Evolutionary conservation across 1,140 invertebrate genomes (phyloP).

Genomic region (Cecropterus lyciades): DNA sequence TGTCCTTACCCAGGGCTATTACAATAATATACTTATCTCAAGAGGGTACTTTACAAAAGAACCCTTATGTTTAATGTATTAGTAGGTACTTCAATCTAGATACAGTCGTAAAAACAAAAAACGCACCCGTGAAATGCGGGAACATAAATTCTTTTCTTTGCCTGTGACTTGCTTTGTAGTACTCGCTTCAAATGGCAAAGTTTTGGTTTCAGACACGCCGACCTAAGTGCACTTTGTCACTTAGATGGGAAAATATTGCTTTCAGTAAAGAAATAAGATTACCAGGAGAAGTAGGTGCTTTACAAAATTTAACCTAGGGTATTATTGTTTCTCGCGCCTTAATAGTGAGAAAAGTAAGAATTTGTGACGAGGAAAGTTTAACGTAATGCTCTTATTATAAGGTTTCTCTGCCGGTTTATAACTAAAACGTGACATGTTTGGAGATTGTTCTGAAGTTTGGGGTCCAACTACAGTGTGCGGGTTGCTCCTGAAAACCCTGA

Average conservation of each 20-base stretch:
- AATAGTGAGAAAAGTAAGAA: not conserved
- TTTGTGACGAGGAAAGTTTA: slow-evolving; percentile 1
- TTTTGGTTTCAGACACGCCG: slow-evolving; percentile 78
- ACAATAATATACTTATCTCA: not conserved
- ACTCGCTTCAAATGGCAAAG: slow-evolving; percentile 72
- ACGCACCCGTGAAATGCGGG: slow-evolving; percentile 40
- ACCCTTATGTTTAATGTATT: slow-evolving; percentile 8
- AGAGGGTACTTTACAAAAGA: not conserved
- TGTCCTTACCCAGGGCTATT: too few relatives aligned
- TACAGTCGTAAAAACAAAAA: slow-evolving; percentile 29
- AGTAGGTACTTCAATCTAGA: slow-evolving; percentile 7
- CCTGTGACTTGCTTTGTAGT: slow-evolving; percentile 61
- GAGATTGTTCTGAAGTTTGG: too few relatives aligned
- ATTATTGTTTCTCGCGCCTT: slow-evolving; percentile 21
- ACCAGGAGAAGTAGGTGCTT: slow-evolving; percentile 38
- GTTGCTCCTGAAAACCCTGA: too few relatives aligned
- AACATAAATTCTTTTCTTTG: slow-evolving; percentile 44
- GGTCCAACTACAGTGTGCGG: too few relatives aligned
- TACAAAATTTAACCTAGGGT: slow-evolving; percentile 53
- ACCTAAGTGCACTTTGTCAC: slow-evolving; percentile 83
- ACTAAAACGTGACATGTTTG: too few relatives aligned
- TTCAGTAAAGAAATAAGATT: slow-evolving; percentile 54
- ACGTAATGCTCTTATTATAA: not conserved
- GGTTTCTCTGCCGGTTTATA: too few relatives aligned
- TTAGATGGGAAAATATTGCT: slow-evolving; percentile 82